These are phyloP conservation scores for Scomber japonicus DNA, from an alignment of 2,113 vertebrate genomes.

Conservation along the genomic window DNA sequence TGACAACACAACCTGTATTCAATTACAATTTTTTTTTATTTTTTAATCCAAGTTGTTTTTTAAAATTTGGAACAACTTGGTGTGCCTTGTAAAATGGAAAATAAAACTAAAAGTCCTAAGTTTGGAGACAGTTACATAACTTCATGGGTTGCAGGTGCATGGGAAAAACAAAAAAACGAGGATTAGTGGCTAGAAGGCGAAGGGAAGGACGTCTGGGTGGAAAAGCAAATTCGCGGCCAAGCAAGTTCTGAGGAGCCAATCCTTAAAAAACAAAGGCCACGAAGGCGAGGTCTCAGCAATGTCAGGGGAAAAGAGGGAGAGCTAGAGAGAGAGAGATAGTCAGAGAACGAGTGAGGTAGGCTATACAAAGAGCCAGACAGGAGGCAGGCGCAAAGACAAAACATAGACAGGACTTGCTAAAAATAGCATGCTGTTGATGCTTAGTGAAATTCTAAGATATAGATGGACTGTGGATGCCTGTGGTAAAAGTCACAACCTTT, in stretches of 20 bases:
- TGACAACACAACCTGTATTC: conserved; percentile 24
- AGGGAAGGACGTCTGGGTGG: conserved; percentile 48
- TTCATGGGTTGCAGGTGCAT: conserved; percentile 34
- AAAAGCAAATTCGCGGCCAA: conserved; percentile 44
- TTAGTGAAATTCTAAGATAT: conserved; percentile 27
- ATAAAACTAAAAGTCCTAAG: not conserved
- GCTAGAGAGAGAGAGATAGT: conserved; percentile 5
- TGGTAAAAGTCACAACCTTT: not conserved
- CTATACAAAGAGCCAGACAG: conserved; percentile 44
- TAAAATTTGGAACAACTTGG: not conserved
- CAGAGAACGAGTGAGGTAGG: conserved; percentile 5
- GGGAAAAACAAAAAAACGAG: conserved; percentile 22
- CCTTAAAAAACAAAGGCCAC: conserved; percentile 48
- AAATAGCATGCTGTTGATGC: conserved; percentile 58
- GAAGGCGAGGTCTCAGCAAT: conserved; percentile 25
- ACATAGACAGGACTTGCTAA: conserved; percentile 52
- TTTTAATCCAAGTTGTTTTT: not conserved
- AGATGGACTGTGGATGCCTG: conserved; percentile 21
- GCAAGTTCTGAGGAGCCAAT: conserved; percentile 22
- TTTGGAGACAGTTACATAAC: conserved; percentile 34
- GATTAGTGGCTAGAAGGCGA: conserved; percentile 37
- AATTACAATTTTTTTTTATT: conserved; percentile 16
- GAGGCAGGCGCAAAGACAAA: conserved; percentile 51
- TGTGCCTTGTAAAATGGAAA: not conserved
- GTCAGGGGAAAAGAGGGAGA: not conserved